Evolutionary conservation across 2,797 vertebrate genomes (phyloP).

Genomic region (Neoniphon sammara): DNA sequence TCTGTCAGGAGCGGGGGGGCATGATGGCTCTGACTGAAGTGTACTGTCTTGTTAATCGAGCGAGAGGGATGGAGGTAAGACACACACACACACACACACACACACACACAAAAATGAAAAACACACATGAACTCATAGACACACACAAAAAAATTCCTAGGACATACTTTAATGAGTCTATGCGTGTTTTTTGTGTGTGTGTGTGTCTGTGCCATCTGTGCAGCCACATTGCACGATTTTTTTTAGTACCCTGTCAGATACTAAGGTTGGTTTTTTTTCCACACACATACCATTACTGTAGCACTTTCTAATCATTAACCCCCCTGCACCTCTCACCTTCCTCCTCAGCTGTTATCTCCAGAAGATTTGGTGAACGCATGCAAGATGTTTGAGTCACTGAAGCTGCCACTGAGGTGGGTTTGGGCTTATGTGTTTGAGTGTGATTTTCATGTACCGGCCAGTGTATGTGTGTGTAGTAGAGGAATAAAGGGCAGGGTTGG

Average conservation of each 20-base stretch:
- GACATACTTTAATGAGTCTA: not conserved
- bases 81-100: not conserved
- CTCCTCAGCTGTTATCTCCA: conserved; percentile 91
- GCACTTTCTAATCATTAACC: not conserved
- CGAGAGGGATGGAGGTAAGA: conserved; percentile 95
- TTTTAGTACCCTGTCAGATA: not conserved
- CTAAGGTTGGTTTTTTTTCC: conserved; percentile 4
- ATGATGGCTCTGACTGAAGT: conserved; percentile 99
- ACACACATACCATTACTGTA: not conserved
- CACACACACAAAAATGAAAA: too few species aligned
- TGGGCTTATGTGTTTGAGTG: not conserved
- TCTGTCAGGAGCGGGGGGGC: conserved; percentile 91
- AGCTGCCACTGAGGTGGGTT: conserved; percentile 91
- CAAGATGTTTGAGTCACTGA: conserved; percentile 94
- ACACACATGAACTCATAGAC: not conserved
- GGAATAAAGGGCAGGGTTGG: conserved; percentile 46
- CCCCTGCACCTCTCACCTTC: too few species aligned
- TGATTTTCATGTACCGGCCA: conserved; percentile 28
- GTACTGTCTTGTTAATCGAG: conserved; percentile 96
- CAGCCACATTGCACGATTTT: not conserved
- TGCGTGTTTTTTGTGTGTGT: not conserved
- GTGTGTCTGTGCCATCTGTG: not conserved
- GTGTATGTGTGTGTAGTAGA: conserved; percentile 44
- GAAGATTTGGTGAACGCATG: conserved; percentile 97
- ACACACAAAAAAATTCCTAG: not conserved